phyloP scores from a whole-genome alignment of 2,113 vertebrate genomes.

The Pyrgilauda ruficollis region DNA sequence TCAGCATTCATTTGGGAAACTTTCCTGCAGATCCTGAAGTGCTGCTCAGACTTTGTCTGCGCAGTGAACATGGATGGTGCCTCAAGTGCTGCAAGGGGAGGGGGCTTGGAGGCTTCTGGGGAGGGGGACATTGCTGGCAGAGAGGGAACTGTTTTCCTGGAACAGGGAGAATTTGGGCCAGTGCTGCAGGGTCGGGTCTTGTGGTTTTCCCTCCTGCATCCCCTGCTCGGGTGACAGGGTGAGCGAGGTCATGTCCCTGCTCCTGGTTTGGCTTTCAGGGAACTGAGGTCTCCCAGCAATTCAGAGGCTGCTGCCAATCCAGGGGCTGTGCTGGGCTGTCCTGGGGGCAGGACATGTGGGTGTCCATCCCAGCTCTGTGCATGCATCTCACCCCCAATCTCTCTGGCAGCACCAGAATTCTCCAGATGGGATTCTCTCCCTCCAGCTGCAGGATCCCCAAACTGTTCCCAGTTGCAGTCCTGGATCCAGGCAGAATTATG shows the following conservation, averaged over 20 bases:
- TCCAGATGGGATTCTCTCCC: neutral
- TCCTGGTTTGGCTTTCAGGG: neutral
- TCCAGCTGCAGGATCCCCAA: neutral
- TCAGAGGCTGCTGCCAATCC: neutral
- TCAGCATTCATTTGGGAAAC: neutral
- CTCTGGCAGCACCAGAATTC: neutral
- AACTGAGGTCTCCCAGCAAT: neutral
- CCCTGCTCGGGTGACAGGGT: rapidly evolving
- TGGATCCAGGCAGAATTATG: neutral
- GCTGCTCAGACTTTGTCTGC: rapidly evolving
- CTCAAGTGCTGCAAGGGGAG: neutral
- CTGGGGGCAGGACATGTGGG: rapidly evolving
- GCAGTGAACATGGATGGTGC: rapidly evolving
- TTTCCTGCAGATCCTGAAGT: neutral
- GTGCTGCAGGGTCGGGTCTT: neutral
- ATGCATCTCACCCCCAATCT: rapidly evolving
- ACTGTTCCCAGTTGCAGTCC: neutral
- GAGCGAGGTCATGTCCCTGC: rapidly evolving
- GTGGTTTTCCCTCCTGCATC: neutral
- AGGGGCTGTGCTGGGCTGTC: rapidly evolving
- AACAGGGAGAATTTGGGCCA: rapidly evolving
- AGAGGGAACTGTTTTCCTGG: neutral
- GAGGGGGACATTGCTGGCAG: neutral
- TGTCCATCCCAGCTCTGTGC: neutral
- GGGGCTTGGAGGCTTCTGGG: neutral